Conservation (phyloP, 1,140 invertebrate genomes). For the Lethocerus indicus region DNA sequence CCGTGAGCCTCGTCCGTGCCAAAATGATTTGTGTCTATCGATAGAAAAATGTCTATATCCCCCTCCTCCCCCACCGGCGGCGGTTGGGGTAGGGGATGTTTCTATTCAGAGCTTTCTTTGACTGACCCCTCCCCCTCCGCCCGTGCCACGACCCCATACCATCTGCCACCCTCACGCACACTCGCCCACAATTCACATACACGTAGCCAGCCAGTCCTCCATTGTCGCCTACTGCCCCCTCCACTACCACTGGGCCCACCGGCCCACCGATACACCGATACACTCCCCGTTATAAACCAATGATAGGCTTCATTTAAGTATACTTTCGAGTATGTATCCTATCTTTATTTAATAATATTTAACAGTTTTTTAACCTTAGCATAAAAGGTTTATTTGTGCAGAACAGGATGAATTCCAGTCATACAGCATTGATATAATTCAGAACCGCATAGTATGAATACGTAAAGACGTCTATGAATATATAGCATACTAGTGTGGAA, state of each 20-base stretch:
- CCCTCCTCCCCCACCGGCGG: neutral
- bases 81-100: constrained; percentile 4
- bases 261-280: constrained; percentile 3
- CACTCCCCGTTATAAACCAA: constrained; percentile 10
- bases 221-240: no score
- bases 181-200: no score
- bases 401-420: no score
- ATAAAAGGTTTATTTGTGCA: no score
- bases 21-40: constrained; percentile 8
- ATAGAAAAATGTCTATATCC: constrained; percentile 10
- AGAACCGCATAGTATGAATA: neutral
- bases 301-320: constrained; percentile 13
- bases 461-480: no score
- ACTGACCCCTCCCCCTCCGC: no score
- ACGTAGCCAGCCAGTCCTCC: no score
- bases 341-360: no score
- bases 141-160: constrained; percentile 7
- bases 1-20: neutral
- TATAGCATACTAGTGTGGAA: no score
- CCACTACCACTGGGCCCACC: neutral
- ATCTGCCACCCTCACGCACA: constrained; percentile 12
- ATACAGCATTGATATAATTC: neutral
- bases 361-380: no score
- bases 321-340: constrained; percentile 10
- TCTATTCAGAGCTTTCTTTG: constrained; percentile 9